These are phyloP conservation scores for Actinopyga echinites DNA, from an alignment of 53 echinoderm and acorn worm species.

Conservation along the genomic window DNA sequence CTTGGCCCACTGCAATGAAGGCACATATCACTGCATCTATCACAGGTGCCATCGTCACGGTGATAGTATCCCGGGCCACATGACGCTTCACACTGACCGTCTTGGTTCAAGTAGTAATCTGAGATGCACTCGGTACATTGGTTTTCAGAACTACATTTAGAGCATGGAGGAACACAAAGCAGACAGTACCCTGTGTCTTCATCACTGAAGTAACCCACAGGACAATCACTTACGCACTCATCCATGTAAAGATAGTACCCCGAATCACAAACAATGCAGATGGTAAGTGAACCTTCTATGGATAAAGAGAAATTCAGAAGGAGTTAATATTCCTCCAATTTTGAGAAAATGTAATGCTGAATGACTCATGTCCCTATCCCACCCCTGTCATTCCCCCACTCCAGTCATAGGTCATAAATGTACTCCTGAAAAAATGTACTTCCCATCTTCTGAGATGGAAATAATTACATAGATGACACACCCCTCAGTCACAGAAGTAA, in stretches of 20 bases:
- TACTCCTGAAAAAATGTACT: no score
- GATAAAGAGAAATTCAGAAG: not conserved
- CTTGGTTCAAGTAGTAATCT: constrained; percentile 15
- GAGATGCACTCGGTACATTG: constrained; percentile 40
- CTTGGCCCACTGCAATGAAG: constrained; percentile 22
- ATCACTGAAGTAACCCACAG: constrained; percentile 8
- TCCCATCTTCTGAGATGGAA: no score
- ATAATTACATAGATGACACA: no score
- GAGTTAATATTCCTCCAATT: no score
- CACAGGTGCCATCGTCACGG: not conserved
- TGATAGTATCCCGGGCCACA: constrained; percentile 54
- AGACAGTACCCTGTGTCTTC: constrained; percentile 34
- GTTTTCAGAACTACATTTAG: constrained; percentile 42
- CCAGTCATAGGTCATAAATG: no score
- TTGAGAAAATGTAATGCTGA: no score
- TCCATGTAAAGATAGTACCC: not conserved
- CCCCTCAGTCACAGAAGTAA: no score
- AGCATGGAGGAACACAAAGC: constrained; percentile 58
- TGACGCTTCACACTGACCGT: constrained; percentile 47
- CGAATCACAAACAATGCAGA: not conserved
- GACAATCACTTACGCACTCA: not conserved
- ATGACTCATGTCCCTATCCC: no score
- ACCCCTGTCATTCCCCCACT: no score
- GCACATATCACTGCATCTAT: constrained; percentile 26
- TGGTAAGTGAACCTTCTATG: not conserved